A percentile compares a stretch with the other conserved stretches of the same genome.
phyloP scores from a whole-genome alignment of 2,888 invertebrate genomes.

The Stegana nigrithorax region DNA sequence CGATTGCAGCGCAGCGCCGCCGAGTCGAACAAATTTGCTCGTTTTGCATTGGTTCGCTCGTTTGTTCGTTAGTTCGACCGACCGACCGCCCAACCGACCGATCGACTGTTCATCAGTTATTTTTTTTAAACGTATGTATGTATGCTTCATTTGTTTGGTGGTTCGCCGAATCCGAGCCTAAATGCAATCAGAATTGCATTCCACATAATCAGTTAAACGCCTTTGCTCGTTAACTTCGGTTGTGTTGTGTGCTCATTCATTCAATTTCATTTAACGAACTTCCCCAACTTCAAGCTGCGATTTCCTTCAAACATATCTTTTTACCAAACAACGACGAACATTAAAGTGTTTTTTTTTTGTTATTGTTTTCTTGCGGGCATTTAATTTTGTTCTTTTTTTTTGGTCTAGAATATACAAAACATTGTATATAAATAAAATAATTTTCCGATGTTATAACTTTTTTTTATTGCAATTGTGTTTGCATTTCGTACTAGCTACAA shows the following conservation, averaged over 20 bases:
- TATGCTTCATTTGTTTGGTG: constrained; percentile 15
- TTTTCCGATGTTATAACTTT: neutral
- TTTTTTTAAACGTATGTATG: constrained; percentile 12
- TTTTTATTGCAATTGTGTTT: constrained; percentile 27
- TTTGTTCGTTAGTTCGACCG: too few relatives aligned
- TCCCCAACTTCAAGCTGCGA: neutral
- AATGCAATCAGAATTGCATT: constrained; percentile 56
- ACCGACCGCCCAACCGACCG: too few relatives aligned
- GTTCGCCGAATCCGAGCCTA: constrained; percentile 48
- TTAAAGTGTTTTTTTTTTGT: neutral
- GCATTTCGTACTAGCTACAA: constrained; percentile 26
- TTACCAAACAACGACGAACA: too few relatives aligned
- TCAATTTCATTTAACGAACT: neutral
- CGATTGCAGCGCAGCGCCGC: neutral
- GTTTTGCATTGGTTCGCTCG: too few relatives aligned
- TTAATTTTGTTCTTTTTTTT: constrained; percentile 16
- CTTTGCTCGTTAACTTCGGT: constrained; percentile 63
- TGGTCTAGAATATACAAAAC: neutral
- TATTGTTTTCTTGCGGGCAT: neutral
- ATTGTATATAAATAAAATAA: constrained; percentile 15
- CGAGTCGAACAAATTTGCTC: too few relatives aligned
- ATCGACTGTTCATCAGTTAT: neutral
- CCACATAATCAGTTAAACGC: constrained; percentile 63
- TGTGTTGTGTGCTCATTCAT: constrained; percentile 43
- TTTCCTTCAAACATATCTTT: too few relatives aligned